Evolutionary conservation across 2,888 invertebrate species (phyloP), one percentile per base, ranked within the genome.

Genomic region (Toxonevra muliebris): DNA sequence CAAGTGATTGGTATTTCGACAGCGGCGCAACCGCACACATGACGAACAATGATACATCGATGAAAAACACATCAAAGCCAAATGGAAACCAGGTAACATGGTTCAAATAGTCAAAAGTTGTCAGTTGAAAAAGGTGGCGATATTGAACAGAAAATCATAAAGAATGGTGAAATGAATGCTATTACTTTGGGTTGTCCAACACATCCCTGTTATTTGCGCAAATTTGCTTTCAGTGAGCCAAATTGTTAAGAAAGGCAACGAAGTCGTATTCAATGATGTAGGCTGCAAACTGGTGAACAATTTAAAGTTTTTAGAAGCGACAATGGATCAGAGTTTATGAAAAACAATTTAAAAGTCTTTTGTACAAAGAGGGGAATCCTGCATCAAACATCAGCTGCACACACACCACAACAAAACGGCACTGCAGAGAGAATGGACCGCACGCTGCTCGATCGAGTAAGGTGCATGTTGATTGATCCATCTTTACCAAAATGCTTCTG

Each of bases 251-350:
- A n/a, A n/a, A n/a, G n/a, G n/a, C n/a, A n/a, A n/a, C n/a, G n/a
- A n/a, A n/a, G n/a, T n/a, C n/a, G 9, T 60, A 52, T 66, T 54
- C 54, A 66, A 66, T 61, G 12, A 42, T 61, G 19, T 11, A 13
- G 66, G 66, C 50, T 66, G 61, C 17, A 50, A 61, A 59, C 58
- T 66, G 17, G 41, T 41, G 10, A 54, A 66, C 19, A 41, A 67
- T 54, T 19, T 58, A 59, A n/a, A 65, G 59, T 30, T 48, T 48
- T 59, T 59, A 30, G n/a, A n/a, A n/a, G n/a, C n/a, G n/a, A n/a
- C n/a, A n/a, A n/a, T n/a, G n/a, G n/a, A n/a, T n/a, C n/a, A 58
- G 59, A 65, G 12, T 65, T 41, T 30, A n/a, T 42, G 11, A 58
- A 50, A n/a, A 20, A 41, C 41, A 45, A 59, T 43, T n/a, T 66